Conservation (phyloP, 2,888 invertebrate genomes). For the Erpobdella octoculata region DNA sequence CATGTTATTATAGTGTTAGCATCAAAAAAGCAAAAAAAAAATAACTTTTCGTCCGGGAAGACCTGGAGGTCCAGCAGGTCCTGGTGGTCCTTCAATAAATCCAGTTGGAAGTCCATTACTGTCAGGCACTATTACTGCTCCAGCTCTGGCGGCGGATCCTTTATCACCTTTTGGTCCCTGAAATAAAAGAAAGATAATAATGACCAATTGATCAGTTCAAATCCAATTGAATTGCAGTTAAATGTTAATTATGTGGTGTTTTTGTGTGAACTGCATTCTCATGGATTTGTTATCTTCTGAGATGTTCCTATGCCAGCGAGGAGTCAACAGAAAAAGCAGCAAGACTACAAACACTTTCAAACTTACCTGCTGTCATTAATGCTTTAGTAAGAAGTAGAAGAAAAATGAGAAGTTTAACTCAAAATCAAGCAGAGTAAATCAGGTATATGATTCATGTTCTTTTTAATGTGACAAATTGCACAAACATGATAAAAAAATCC, state of each 20-base stretch:
- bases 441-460: too few species aligned
- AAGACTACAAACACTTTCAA: not conserved
- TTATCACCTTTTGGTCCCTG: conserved; percentile 33
- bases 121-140: conserved; percentile 25
- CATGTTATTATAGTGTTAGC: not conserved
- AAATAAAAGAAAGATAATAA: too few species aligned
- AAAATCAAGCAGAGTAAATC: too few species aligned
- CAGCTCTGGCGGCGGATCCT: conserved; percentile 24
- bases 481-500: too few species aligned
- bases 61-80: conserved; percentile 63
- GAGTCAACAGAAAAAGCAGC: not conserved
- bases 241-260: not conserved
- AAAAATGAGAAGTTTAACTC: too few species aligned
- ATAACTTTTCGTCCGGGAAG: conserved; percentile 44
- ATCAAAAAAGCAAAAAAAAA: not conserved
- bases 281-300: conserved; percentile 10
- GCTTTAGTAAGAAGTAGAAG: too few species aligned
- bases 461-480: not conserved
- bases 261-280: not conserved
- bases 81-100: conserved; percentile 31
- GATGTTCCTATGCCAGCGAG: not conserved
- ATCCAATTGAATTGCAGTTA: conserved; percentile 3
- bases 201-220: not conserved
- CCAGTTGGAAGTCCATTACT: conserved; percentile 29
- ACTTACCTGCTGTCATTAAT: too few species aligned